Evolutionary conservation across 2,797 vertebrate species (phyloP), one percentile per base, ranked within the genome.

Genomic region (Hypotaenidia okinawae): DNA sequence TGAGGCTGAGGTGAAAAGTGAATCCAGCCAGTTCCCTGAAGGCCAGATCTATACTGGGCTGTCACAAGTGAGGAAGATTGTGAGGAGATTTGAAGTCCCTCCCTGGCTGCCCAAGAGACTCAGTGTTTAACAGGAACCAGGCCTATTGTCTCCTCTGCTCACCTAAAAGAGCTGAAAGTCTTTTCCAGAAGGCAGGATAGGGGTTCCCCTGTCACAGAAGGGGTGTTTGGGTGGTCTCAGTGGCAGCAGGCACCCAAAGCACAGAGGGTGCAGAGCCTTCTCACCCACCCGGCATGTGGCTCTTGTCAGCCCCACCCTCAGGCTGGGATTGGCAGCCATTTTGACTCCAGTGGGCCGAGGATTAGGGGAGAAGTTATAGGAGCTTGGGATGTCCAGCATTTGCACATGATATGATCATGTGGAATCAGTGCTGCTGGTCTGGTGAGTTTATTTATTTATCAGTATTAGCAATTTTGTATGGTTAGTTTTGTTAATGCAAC

Each of bases 61-160:
- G 55, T 33, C 45, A 8, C 15, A 30, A 3, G 6, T 22, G 57
- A 74, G 45, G 54, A 51, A 21, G 14, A 28, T 8, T 23, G 41
- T 35, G 33, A 59, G 35, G 33, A 43, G 47, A 57, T 47, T 30
- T 7, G 17, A 39, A 37, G 25, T 27, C 49, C 32, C 22, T 62
- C 5, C 0, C 15, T 47, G 30, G 11, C 41, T 67, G 58, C 59
- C 49, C 51, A 33, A 33, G 24, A 24, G 8, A 9, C 24, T 55
- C 32, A 25, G 55, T 2, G 0, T 4, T 3, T 2, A 39, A 37
- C 0, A 0, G 37, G 9, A n/a, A 8, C 47, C 0, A 2, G 51
- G 55, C 18, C 33, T 52, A n/a, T 6, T 0, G 1, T 51, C 22
- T 63, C 9, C 21, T 67, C 37, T 1, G 2, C 21, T 49, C 2